Evolutionary conservation across 1,140 invertebrate species (phyloP), one percentile per base, ranked within the genome.

Genomic region (Magallana angulata): DNA sequence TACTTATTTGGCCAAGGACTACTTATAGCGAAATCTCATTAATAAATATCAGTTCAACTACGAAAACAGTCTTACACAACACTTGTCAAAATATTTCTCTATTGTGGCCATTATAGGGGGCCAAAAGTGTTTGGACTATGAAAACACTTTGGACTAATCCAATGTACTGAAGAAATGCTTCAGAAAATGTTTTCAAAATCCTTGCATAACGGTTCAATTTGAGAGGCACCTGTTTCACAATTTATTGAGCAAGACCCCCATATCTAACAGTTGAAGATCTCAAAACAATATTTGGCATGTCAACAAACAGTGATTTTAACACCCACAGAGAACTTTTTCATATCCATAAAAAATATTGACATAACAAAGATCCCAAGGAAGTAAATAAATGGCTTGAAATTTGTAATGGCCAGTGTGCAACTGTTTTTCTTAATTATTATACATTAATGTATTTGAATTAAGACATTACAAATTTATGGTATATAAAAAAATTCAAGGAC

Each of bases 241-340:
- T 76, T 76, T 30, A 76, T 76, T 76, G 68, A 76, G 24, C 18
- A 30, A 76, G 68, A 24, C 18, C 68, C 68, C 68, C 18, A 48
- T 48, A 76, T 76, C 24, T 30, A 76, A 30, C 24, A 76, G 24
- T 30, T 30, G 11, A 24, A 30, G 24, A 8, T 30, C 68, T 9
- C 7, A 30, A 76, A 76, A 76, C 36, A 76, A 76, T 12, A 76
- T 76, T 76, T 76, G 68, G 24, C 14, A 76, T 30, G 68, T 76
- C 18, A 76, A 76, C 24, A 76, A 76, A 76, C 24, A 30, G 68
- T 76, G 68, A 76, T 76, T 76, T 48, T 76, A 76, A 76, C 68
- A 30, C 68, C 68, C 24, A 9, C 68, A 30, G 68, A 76, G 24
- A 76, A 76, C 12, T 7, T 36, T 9, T 76, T 4, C 36, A n/a